Evolutionary conservation across 2,113 vertebrate genomes (phyloP), one percentile per base, ranked within the genome.

Genomic region (Ondatra zibethicus): DNA sequence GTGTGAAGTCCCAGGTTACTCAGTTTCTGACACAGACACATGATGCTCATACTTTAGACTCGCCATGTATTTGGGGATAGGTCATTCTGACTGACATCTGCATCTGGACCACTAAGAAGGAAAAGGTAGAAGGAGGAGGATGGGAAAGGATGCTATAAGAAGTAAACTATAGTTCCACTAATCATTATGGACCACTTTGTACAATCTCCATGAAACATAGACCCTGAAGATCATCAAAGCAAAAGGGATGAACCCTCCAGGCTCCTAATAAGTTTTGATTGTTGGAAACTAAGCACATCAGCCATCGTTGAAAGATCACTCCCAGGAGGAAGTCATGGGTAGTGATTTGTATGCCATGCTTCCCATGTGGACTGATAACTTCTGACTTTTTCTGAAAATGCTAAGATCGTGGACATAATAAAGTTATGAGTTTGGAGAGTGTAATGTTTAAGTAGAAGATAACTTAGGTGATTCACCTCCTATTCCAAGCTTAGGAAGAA

Each of bases 351-450:
- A n/a, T 39, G 33, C 87, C 11, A 1, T 63, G 50, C 76, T 93
- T 87, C 36, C n/a, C 13, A 17, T 33, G 61, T 61, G 29, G 19
- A 70, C 50, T 19, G 17, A 1, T 13, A 50, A 42, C 52, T 84
- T 93, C 76, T 31, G n/a, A 93, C 3, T 65, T 70, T 92, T 95
- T 70, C 42, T 77, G 14, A 78, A 95, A 97, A 68, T 52, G 77
- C 52, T 93, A 55, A 77, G 90, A 58, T 80, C 61, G 47, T 92
- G 31, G 72, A 25, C 70, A 33, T 61, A 88, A 45, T 33, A 2
- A 96, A 92, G 33, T 76, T 61, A 82, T n/a, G 2, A 63, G 55
- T 80, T 89, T 75, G 42, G 52, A 93, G 23, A 95, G 27, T 33
- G 90, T 50, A 77, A 55, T 80, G 23, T 25, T 87, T 88, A 96